Evolutionary conservation across 1,140 invertebrate genomes (phyloP), one percentile per base, ranked within the genome.

Genomic region (Drosophila hydei): DNA sequence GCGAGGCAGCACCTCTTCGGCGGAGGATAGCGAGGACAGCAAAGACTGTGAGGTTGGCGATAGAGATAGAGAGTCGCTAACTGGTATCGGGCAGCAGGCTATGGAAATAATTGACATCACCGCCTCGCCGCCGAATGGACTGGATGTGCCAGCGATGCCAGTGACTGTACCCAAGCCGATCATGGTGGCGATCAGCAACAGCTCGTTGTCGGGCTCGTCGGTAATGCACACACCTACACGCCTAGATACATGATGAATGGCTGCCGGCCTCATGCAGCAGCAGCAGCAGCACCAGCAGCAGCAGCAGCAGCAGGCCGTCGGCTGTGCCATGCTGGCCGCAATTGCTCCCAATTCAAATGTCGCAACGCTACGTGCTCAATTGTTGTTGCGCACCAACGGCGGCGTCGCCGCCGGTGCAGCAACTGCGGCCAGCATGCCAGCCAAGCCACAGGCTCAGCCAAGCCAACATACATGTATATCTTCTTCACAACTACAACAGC

Each of bases 171-270:
- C 65, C 25, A 75, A 70, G 48, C 71, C 72, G 1, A 79, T 75
- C 45, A 59, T 72, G 64, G 21, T 79, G 43, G 42, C 72, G 5
- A 33, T 51, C 69, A 84, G 79, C 59, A 88, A 56, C 62, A 85
- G 75, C 76, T 84, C 79, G 19, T 72, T 83, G 16, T 62, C 72
- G 50, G 79, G 76, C 67, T 88, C 89, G 73, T 83, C 90, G 79
- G 90, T 90, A 90, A 89, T 87, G 81, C 89, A 90, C 76, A 87
- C 84, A 79, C 73, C 75, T 50, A 79, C 89, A 75, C 78, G 89
- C 61, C 77, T 89, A 71, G 81, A 90, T 81, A 90, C 89, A 90
- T 89, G 89, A 90, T 90, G 84, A 90, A 87, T 90, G 83, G 84
- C 80, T 76, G 88, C 79, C 77, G 89, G 88, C 77, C 85, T 90